These are phyloP conservation scores for Protodeltote pygarga DNA, from an alignment of 2,888 invertebrate genomes.

Conservation along the genomic window DNA sequence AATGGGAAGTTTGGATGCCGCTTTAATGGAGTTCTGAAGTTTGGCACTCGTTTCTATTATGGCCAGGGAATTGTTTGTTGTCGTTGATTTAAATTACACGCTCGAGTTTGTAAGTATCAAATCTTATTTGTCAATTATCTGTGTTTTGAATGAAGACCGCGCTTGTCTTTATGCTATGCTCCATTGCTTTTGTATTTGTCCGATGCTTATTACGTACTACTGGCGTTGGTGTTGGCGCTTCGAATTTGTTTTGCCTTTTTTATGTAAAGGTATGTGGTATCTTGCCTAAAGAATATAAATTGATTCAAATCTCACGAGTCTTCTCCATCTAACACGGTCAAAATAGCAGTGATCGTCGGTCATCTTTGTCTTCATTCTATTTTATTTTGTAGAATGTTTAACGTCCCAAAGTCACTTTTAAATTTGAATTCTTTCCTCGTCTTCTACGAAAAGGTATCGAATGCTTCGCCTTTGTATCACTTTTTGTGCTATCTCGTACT, in stretches of 20 bases:
- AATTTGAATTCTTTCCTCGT: constrained; percentile 84
- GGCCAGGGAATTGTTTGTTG: constrained; percentile 76
- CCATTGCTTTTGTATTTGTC: constrained; percentile 52
- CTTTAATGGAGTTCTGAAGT: constrained; percentile 82
- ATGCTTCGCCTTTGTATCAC: constrained; percentile 86
- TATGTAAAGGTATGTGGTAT: neutral
- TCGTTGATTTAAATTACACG: constrained; percentile 81
- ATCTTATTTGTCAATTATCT: constrained; percentile 73
- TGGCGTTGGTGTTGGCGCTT: too few species aligned
- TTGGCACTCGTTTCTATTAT: constrained; percentile 81
- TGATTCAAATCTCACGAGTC: constrained; percentile 20
- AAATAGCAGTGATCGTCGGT: constrained; percentile 59
- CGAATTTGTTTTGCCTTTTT: too few species aligned
- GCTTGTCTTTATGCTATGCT: constrained; percentile 51
- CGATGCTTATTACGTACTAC: constrained; percentile 50
- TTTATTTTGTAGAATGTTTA: constrained; percentile 77
- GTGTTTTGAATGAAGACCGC: constrained; percentile 53
- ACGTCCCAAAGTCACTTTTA: constrained; percentile 73
- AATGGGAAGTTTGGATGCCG: constrained; percentile 78
- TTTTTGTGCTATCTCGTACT: constrained; percentile 80
- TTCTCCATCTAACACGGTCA: constrained; percentile 55
- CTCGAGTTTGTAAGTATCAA: constrained; percentile 73
- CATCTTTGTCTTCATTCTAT: constrained; percentile 69
- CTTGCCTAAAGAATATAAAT: constrained; percentile 10
- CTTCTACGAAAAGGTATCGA: constrained; percentile 85